These are phyloP conservation scores for Sminthurides bifidus DNA, from an alignment of 1,140 invertebrate genomes.

Conservation along the genomic window DNA sequence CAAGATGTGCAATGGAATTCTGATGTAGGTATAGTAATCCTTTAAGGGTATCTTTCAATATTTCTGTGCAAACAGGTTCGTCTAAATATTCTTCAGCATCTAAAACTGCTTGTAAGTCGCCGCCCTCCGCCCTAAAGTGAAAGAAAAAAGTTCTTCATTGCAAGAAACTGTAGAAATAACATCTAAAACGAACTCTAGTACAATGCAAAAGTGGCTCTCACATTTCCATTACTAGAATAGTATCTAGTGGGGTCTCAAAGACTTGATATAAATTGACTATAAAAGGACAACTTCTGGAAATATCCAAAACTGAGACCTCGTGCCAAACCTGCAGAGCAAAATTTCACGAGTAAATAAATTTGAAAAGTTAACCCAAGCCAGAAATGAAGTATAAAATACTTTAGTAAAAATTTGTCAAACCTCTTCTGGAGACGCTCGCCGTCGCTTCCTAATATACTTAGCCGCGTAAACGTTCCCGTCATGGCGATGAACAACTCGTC, in stretches of 20 bases:
- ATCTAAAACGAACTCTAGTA: too few relatives aligned
- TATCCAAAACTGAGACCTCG: slow-evolving; percentile 28
- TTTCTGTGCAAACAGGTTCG: slow-evolving; percentile 26
- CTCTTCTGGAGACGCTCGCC: slow-evolving; percentile 28
- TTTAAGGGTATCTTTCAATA: slow-evolving; percentile 28
- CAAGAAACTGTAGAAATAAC: too few relatives aligned
- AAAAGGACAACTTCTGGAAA: slow-evolving; percentile 29
- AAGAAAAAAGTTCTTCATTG: slow-evolving; percentile 2
- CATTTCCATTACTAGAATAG: slow-evolving; percentile 30
- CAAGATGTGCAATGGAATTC: slow-evolving; percentile 31
- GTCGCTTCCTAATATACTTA: slow-evolving; percentile 29
- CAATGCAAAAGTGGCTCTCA: too few relatives aligned
- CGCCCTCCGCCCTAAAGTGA: slow-evolving; percentile 29
- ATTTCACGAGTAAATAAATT: slow-evolving; percentile 6
- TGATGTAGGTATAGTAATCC: slow-evolving; percentile 28
- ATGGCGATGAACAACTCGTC: slow-evolving; percentile 18
- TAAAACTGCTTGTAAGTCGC: slow-evolving; percentile 30
- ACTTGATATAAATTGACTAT: slow-evolving; percentile 30
- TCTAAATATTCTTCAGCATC: slow-evolving; percentile 30
- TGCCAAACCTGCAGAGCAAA: slow-evolving; percentile 27
- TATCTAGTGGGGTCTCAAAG: slow-evolving; percentile 31
- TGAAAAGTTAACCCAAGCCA: background rate
- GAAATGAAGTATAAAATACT: too few relatives aligned
- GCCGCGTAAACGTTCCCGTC: slow-evolving; percentile 25
- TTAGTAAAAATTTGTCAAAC: slow-evolving; percentile 5